These are phyloP conservation scores for Poeciliopsis gracilis DNA, from an alignment of 2,797 vertebrate species.

Conservation along the genomic window DNA sequence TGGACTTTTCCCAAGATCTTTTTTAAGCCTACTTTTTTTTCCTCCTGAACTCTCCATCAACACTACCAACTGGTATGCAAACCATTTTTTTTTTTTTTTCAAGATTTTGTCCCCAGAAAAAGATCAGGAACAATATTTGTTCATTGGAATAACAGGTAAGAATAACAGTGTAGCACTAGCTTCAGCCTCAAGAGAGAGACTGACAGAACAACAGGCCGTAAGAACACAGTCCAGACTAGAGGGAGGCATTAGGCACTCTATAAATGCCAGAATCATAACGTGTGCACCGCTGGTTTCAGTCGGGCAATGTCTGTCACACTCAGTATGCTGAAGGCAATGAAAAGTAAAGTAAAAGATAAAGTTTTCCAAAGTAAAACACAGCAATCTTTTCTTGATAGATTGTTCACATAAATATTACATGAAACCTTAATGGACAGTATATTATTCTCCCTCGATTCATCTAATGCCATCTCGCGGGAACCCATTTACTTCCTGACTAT, in stretches of 20 bases:
- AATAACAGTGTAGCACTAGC: slow-evolving; percentile 66
- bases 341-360: not conserved
- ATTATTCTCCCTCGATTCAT: slow-evolving; percentile 49
- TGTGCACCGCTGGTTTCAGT: slow-evolving; percentile 27
- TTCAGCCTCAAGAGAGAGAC: slow-evolving; percentile 51
- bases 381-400: not conserved
- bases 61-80: slow-evolving; percentile 16
- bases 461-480: slow-evolving; percentile 62
- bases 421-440: slow-evolving; percentile 3
- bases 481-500: slow-evolving; percentile 70
- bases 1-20: not conserved
- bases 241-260: slow-evolving; percentile 56
- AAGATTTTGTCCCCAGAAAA: slow-evolving; percentile 40
- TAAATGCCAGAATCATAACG: slow-evolving; percentile 56
- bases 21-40: slow-evolving; percentile 26
- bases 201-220: slow-evolving; percentile 51
- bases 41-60: slow-evolving; percentile 18
- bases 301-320: not conserved
- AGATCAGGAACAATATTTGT: slow-evolving; percentile 63
- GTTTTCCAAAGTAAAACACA: not conserved
- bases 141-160: slow-evolving; percentile 67
- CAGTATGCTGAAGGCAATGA: not conserved
- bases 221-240: slow-evolving; percentile 70
- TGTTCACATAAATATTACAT: slow-evolving; percentile 2
- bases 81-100: slow-evolving; percentile 31